Evolutionary conservation across 2,888 invertebrate species (phyloP).

Genomic region (Lasiommata megera): DNA sequence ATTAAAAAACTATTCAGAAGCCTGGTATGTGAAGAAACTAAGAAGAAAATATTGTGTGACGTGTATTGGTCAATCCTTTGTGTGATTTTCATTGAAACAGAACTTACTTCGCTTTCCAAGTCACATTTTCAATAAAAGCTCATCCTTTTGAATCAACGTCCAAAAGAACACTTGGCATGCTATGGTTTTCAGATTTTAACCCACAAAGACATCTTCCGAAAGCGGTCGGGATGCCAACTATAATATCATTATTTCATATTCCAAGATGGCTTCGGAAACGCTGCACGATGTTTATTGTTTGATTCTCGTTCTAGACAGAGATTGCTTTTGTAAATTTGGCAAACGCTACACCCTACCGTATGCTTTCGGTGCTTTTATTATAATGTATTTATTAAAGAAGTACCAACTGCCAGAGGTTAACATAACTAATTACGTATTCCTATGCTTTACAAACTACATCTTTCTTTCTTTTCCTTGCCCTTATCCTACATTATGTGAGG

Average conservation of each 20-base stretch:
- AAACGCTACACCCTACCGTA: conserved; percentile 30
- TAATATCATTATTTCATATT: conserved; percentile 70
- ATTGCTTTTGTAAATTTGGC: conserved; percentile 52
- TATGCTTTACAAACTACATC: neutral
- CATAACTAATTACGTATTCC: neutral
- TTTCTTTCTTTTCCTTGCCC: no score
- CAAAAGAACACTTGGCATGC: conserved; percentile 44
- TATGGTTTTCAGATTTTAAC: conserved; percentile 41
- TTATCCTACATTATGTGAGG: no score
- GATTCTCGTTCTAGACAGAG: conserved; percentile 45
- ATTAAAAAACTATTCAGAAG: neutral
- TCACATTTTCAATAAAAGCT: conserved; percentile 23
- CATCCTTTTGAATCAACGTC: conserved; percentile 33
- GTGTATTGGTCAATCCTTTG: neutral
- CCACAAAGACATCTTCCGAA: conserved; percentile 43
- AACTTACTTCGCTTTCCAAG: conserved; percentile 6
- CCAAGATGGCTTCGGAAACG: conserved; percentile 58
- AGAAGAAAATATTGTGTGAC: neutral
- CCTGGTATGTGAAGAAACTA: neutral
- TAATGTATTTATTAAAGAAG: conserved; percentile 1
- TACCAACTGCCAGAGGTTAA: neutral
- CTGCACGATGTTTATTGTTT: conserved; percentile 56
- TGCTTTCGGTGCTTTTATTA: conserved; percentile 11
- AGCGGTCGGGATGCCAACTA: conserved; percentile 51
- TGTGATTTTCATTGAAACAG: conserved; percentile 2